phyloP scores from a whole-genome alignment of 2,113 vertebrate species.

The Eonycteris spelaea region DNA sequence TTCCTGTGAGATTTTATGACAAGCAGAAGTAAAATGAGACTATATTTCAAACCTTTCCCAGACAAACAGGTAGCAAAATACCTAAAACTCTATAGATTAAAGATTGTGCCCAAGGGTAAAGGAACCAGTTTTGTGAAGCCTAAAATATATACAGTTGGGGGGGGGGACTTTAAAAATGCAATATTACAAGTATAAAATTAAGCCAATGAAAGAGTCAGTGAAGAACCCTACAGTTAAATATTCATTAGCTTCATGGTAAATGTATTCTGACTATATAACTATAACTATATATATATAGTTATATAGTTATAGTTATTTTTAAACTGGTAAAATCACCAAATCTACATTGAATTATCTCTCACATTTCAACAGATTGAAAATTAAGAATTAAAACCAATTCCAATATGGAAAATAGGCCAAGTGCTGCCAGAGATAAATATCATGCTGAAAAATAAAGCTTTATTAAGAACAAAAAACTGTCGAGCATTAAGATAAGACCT shows the following conservation, averaged over 20 bases:
- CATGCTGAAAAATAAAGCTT: not conserved
- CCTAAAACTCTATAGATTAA: not conserved
- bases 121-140: not conserved
- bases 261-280: not conserved
- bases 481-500: not conserved
- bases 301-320: not conserved
- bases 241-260: not conserved
- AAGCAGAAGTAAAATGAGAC: conserved; percentile 4
- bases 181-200: not conserved
- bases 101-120: not conserved
- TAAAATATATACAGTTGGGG: not conserved
- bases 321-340: not conserved
- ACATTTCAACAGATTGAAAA: conserved; percentile 29
- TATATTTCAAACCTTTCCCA: not conserved
- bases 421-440: not conserved
- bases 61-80: not conserved
- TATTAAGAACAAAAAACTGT: not conserved
- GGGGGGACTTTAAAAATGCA: not conserved
- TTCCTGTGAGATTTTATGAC: not conserved
- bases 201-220: not conserved
- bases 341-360: not conserved
- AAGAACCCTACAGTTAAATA: not conserved
- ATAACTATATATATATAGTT: not conserved
- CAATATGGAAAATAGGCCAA: not conserved
- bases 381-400: not conserved